Conservation (phyloP, 2,113 vertebrate species). For the Tupaia tana region DNA sequence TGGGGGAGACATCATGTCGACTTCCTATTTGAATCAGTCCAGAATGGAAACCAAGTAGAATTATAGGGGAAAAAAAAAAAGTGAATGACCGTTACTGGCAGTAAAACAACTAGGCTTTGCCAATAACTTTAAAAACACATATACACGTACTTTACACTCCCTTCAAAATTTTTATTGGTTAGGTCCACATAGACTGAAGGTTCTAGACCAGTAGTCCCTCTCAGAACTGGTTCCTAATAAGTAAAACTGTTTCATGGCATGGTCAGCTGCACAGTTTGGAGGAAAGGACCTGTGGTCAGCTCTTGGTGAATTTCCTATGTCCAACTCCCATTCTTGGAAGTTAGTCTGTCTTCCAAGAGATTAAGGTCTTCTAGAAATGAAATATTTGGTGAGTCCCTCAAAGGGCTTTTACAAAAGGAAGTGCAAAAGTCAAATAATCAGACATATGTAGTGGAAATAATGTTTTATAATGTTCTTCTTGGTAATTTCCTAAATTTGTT, state of each 20-base stretch:
- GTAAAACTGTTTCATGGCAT: background rate
- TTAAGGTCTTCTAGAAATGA: background rate
- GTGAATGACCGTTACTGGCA: slow-evolving; percentile 69
- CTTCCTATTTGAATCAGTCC: slow-evolving; percentile 61
- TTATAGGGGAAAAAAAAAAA: background rate
- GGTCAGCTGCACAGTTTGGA: background rate
- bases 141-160: background rate
- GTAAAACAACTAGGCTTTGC: slow-evolving; percentile 36
- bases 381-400: background rate
- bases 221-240: background rate
- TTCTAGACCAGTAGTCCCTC: background rate
- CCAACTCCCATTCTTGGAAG: background rate
- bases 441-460: background rate
- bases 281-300: background rate
- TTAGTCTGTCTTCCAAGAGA: background rate
- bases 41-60: slow-evolving; percentile 59
- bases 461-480: slow-evolving; percentile 16
- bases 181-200: background rate
- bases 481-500: background rate
- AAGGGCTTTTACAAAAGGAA: slow-evolving; percentile 5
- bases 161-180: slow-evolving; percentile 37
- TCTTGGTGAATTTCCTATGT: background rate
- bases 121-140: slow-evolving; percentile 49
- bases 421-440: background rate
- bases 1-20: slow-evolving; percentile 62